Percentiles rank a stretch among this genome's conserved stretches.
These are phyloP conservation scores for Apogon hyalosoma DNA, from an alignment of 2,797 vertebrate species.

Conservation along the genomic window DNA sequence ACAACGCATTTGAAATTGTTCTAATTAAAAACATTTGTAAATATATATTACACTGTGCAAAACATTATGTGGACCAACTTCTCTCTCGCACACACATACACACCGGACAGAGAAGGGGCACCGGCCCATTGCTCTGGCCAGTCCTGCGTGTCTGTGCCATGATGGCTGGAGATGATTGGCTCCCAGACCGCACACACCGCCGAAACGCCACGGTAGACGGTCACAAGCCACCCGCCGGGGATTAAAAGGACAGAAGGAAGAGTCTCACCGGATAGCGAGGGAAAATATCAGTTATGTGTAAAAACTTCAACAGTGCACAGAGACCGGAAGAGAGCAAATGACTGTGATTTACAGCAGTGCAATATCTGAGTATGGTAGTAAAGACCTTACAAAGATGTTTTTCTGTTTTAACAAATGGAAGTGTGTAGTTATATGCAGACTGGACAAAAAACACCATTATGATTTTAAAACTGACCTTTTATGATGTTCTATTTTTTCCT, in stretches of 20 bases:
- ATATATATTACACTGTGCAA: neutral
- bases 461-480: too few species aligned
- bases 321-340: slow-evolving; percentile 58
- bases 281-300: slow-evolving; percentile 44
- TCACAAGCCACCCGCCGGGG: slow-evolving; percentile 78
- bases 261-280: slow-evolving; percentile 48
- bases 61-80: neutral
- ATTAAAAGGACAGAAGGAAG: slow-evolving; percentile 76
- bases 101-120: slow-evolving; percentile 53
- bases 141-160: slow-evolving; percentile 82
- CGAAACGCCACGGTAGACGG: slow-evolving; percentile 76
- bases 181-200: slow-evolving; percentile 68
- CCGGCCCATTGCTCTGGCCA: slow-evolving; percentile 81
- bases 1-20: neutral
- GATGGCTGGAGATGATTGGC: slow-evolving; percentile 84
- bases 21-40: neutral
- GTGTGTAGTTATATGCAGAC: too few species aligned
- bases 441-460: too few species aligned
- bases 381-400: too few species aligned
- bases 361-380: too few species aligned
- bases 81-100: slow-evolving; percentile 24
- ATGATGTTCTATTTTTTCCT: too few species aligned
- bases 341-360: slow-evolving; percentile 42
- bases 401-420: too few species aligned
- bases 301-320: slow-evolving; percentile 58